Percentiles rank a stretch among this genome's conserved stretches.
Evolutionary conservation across 2,113 vertebrate genomes (phyloP).

Genomic region (Pavo muticus): DNA sequence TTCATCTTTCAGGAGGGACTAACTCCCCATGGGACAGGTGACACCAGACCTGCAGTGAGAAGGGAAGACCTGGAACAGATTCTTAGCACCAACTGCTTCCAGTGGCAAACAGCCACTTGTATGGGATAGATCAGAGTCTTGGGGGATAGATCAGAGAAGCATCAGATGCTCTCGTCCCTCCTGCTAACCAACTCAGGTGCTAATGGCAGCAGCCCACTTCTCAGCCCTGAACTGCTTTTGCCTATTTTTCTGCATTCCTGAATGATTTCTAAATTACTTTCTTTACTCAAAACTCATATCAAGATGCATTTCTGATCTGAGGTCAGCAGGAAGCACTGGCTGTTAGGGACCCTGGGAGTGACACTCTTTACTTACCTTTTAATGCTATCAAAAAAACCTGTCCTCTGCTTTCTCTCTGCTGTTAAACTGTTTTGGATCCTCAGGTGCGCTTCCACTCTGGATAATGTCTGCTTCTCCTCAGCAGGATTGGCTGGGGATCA

Average conservation of each 20-base stretch:
- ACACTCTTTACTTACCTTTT: background rate
- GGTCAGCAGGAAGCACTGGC: background rate
- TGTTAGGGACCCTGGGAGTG: background rate
- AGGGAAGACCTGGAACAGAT: background rate
- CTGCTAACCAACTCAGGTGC: fast-evolving
- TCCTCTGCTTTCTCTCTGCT: background rate
- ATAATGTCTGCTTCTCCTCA: background rate
- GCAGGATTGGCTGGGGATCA: background rate
- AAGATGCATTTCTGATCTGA: background rate
- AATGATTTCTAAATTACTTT: background rate
- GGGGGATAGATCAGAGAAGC: background rate
- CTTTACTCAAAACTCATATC: background rate
- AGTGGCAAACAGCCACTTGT: background rate
- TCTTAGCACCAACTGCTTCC: background rate
- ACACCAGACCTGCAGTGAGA: fast-evolving
- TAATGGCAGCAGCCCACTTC: background rate
- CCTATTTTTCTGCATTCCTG: background rate
- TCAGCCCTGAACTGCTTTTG: background rate
- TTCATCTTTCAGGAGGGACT: no score
- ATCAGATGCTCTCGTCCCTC: background rate
- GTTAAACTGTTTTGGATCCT: background rate
- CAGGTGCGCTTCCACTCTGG: fast-evolving
- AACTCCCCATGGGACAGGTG: background rate
- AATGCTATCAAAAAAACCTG: background rate
- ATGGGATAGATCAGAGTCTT: background rate